Conservation (phyloP, 2,888 invertebrate species). For the Oscheius sp. region DNA sequence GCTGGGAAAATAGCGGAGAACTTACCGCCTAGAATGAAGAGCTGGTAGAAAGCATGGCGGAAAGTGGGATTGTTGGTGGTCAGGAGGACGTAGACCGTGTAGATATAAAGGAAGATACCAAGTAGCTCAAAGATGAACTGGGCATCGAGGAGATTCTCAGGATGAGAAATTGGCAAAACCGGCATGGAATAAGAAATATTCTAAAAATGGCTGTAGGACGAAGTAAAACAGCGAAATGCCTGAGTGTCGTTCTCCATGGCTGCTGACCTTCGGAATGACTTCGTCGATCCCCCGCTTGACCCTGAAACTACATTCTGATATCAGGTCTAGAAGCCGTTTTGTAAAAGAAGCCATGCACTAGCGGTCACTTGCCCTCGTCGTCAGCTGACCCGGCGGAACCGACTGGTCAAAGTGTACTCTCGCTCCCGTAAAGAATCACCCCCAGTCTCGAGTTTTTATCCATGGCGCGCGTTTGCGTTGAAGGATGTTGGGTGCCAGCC, state of each 20-base stretch:
- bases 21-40: slow-evolving; percentile 6
- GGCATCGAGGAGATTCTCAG: not conserved
- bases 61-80: not conserved
- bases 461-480: slow-evolving; percentile 25
- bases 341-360: no score
- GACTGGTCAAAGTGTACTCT: no score
- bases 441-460: not conserved
- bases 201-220: no score
- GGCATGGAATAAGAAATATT: no score
- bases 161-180: not conserved
- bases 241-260: no score
- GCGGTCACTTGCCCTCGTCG: no score
- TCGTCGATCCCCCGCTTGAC: no score
- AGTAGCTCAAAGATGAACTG: slow-evolving; percentile 3
- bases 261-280: no score
- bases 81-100: not conserved
- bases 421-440: not conserved
- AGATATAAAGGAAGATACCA: not conserved
- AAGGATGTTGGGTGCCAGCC: slow-evolving; percentile 28
- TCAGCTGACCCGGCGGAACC: no score
- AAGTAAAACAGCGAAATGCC: no score
- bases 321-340: no score
- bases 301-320: no score
- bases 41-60: slow-evolving; percentile 6
- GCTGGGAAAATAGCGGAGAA: not conserved